phyloP scores from a whole-genome alignment of 2,888 invertebrate genomes.

The Plebejus melissa region DNA sequence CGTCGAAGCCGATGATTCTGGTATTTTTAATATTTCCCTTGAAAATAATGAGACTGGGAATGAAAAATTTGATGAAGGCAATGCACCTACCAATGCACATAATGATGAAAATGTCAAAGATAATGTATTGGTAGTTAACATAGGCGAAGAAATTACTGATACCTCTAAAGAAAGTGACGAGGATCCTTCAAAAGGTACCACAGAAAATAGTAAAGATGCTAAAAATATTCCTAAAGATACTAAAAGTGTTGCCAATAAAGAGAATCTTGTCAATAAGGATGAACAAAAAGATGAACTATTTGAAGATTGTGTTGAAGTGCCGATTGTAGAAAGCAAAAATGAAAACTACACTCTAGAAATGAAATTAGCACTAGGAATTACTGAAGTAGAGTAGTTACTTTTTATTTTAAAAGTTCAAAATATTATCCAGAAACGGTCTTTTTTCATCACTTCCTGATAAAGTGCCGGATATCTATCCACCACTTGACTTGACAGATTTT shows the following conservation, averaged over 20 bases:
- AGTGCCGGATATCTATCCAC: too few relatives aligned
- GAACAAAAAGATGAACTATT: conserved; percentile 48
- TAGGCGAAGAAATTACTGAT: background rate
- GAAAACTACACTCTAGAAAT: conserved; percentile 67
- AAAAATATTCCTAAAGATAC: background rate
- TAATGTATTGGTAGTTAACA: background rate
- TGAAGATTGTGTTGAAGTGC: conserved; percentile 58
- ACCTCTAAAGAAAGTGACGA: background rate
- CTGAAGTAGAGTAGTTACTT: conserved; percentile 4
- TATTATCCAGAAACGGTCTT: background rate
- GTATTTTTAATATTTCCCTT: conserved; percentile 39
- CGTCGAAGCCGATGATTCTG: conserved; percentile 41
- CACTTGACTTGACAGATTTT: too few relatives aligned
- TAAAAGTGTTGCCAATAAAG: background rate
- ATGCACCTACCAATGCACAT: background rate
- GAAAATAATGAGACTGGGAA: conserved; percentile 20
- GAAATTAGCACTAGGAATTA: conserved; percentile 46
- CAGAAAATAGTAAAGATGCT: background rate
- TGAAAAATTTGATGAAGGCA: conserved; percentile 13
- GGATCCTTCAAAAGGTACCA: background rate
- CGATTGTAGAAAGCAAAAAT: conserved; percentile 38
- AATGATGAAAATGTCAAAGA: background rate
- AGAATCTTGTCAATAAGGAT: conserved; percentile 6
- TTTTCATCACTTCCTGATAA: background rate
- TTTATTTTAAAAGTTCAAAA: conserved; percentile 6